These are phyloP conservation scores for Anguilla marmorata DNA, from an alignment of 2,797 vertebrate genomes.

Conservation along the genomic window DNA sequence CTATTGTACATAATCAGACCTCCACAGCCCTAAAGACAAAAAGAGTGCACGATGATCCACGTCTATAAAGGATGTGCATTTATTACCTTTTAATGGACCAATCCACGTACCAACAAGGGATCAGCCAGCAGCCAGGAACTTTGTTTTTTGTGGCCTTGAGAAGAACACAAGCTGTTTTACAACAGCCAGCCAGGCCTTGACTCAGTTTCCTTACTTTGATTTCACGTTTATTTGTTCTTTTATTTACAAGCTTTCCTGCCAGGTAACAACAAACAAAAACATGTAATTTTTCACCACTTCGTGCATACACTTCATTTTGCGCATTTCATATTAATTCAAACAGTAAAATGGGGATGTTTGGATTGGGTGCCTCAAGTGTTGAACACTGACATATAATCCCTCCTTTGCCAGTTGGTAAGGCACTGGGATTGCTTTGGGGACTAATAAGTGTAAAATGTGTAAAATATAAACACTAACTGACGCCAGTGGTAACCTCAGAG, in stretches of 20 bases:
- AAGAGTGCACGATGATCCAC: background rate
- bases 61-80: background rate
- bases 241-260: background rate
- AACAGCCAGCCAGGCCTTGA: background rate
- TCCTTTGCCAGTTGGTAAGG: background rate
- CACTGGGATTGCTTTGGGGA: background rate
- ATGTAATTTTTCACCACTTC: background rate
- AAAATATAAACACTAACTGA: background rate
- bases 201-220: background rate
- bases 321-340: background rate
- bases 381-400: background rate
- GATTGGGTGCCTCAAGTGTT: background rate
- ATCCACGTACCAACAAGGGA: background rate
- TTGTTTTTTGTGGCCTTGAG: background rate
- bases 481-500: background rate
- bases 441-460: background rate
- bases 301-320: background rate
- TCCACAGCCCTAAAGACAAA: conserved; percentile 16
- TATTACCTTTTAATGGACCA: background rate
- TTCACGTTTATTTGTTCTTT: background rate
- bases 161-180: background rate
- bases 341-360: background rate
- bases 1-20: conserved; percentile 53
- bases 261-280: background rate
- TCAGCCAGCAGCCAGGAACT: background rate